Evolutionary conservation across 1,140 invertebrate species (phyloP), one percentile per base, ranked within the genome.

Genomic region (Neodiprion lecontei): DNA sequence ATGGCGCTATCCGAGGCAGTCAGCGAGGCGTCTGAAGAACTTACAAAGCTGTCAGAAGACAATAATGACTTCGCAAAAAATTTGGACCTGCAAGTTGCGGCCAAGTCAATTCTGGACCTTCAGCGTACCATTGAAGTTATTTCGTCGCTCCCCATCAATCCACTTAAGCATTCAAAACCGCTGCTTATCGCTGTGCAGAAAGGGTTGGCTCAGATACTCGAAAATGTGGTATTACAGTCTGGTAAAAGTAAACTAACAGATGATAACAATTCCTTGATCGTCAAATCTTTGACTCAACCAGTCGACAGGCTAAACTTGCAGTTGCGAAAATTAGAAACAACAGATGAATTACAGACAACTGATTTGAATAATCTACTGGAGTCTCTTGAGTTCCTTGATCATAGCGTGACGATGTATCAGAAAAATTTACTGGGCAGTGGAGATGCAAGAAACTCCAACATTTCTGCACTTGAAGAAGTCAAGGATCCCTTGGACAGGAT

Each of bases 11-110:
- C 3, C 23, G 70, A 71, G 48, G 70, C 12, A 14, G 48, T 48
- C 11, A 23, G 9, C 70, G 48, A 40, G 14, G 9, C 48, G 70
- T 40, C 70, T 50, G 73, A 78, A 11, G 74, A 72, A 71, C 66
- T 75, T 40, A 61, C 21, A 48, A 75, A 40, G 9, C 28, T 48
- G 67, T 66, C 67, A 23, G 53, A 69, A 11, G 71, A 69, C 47
- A 66, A 74, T 9, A 9, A 9, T 21, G 69, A 70, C 9, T 12
- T 61, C 7, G 70, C 67, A 14, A 69, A 69, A 69, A 69, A 69
- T 21, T 7, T 14, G 40, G 67, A 69, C 12, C 40, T 69, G 11
- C 67, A 69, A 69, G 67, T 69, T 7, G 67, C 67, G 11, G 67
- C 67, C 3, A 69, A 69, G 23, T 69, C 67, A 7, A 69, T 69